phyloP scores from a whole-genome alignment of 2,888 invertebrate species.

The Ametastegia equiseti region DNA sequence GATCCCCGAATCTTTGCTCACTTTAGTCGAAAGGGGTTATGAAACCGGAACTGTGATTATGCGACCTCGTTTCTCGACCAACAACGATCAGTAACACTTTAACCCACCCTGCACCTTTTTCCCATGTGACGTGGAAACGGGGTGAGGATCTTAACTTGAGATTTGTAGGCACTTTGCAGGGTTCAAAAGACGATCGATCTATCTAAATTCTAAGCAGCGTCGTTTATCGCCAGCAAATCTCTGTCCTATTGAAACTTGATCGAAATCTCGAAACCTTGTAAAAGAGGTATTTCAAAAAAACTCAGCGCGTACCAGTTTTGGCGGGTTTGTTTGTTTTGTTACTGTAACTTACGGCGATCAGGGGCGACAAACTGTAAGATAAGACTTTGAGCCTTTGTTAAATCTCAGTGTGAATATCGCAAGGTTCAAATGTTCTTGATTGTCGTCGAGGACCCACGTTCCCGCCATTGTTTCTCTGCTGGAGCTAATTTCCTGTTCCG shows the following conservation, averaged over 20 bases:
- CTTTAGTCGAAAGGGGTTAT: slow-evolving; percentile 12
- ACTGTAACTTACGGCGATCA: background rate
- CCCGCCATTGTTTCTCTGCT: slow-evolving; percentile 53
- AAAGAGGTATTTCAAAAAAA: background rate
- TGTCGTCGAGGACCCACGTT: slow-evolving; percentile 16
- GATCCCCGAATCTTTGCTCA: background rate
- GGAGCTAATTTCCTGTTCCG: slow-evolving; percentile 72
- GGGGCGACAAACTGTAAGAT: slow-evolving; percentile 10
- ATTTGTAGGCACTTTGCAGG: slow-evolving; percentile 16
- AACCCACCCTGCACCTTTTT: background rate
- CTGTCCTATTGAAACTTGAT: slow-evolving; percentile 2
- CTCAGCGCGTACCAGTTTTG: background rate
- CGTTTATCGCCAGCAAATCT: slow-evolving; percentile 7
- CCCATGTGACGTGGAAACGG: slow-evolving; percentile 1
- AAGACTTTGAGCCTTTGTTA: slow-evolving; percentile 21
- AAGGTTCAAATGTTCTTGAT: slow-evolving; percentile 23
- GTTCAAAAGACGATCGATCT: slow-evolving; percentile 17
- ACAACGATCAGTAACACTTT: background rate
- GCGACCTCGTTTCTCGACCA: slow-evolving; percentile 5
- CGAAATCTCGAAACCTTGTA: background rate
- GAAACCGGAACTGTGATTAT: slow-evolving; percentile 24
- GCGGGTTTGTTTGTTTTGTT: background rate
- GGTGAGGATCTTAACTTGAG: slow-evolving; percentile 1
- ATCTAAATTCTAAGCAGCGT: slow-evolving; percentile 5
- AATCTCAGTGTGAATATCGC: slow-evolving; percentile 10